These are phyloP conservation scores for Eristalis pertinax DNA, from an alignment of 2,888 invertebrate species.

Conservation along the genomic window DNA sequence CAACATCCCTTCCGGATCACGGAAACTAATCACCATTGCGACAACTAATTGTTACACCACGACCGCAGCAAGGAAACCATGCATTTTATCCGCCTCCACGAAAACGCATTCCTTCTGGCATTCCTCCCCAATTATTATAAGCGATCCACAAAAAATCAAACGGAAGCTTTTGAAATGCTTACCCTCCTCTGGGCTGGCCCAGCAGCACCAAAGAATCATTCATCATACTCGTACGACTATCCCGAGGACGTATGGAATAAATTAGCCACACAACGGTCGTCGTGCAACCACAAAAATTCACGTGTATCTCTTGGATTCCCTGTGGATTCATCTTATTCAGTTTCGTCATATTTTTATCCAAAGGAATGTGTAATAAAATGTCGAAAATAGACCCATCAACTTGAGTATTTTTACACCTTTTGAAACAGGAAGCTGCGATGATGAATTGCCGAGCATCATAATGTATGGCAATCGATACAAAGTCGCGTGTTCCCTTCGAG, in stretches of 20 bases:
- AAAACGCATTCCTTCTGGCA: conserved; percentile 1
- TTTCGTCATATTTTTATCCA: conserved; percentile 43
- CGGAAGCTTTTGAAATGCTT: conserved; percentile 31
- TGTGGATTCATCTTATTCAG: conserved; percentile 41
- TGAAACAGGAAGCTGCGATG: conserved; percentile 57
- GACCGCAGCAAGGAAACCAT: conserved; percentile 24
- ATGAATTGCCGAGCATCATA: conserved; percentile 41
- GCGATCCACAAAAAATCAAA: neutral
- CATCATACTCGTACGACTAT: conserved; percentile 44
- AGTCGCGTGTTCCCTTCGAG: neutral
- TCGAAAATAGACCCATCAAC: conserved; percentile 33
- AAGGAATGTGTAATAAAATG: conserved; percentile 1
- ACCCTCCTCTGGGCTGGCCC: neutral
- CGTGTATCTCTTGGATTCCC: neutral
- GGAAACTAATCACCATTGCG: conserved; percentile 20
- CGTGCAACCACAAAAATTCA: conserved; percentile 33
- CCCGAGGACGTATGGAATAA: conserved; percentile 37
- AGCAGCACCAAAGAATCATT: conserved; percentile 45
- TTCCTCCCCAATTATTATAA: conserved; percentile 18
- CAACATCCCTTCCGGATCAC: conserved; percentile 23
- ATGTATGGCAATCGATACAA: conserved; percentile 45
- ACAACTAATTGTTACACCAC: conserved; percentile 42
- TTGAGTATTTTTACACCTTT: conserved; percentile 37
- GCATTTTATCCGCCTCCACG: conserved; percentile 13
- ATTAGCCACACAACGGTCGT: conserved; percentile 36